Evolutionary conservation across 2,888 invertebrate species (phyloP), one percentile per base, ranked within the genome.

Genomic region (Dryococelus australis): DNA sequence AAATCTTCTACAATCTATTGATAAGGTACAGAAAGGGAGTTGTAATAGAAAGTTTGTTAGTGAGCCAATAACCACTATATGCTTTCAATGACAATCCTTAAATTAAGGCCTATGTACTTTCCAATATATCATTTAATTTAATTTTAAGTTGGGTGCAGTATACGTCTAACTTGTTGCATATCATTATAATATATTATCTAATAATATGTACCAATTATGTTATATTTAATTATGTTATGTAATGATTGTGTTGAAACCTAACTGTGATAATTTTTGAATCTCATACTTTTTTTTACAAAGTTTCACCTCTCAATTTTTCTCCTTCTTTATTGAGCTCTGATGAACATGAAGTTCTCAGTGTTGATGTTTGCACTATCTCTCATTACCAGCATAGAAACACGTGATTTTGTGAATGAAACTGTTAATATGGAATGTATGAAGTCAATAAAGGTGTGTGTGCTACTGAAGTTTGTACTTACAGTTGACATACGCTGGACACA

Each of bases 231-330:
- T 65, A 65, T 5, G n/a, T 65, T 65, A 65, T 65, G 65, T 65
- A 65, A 20, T 65, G 65, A 2, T 12, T 65, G n/a, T 65, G 65
- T 65, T 20, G n/a, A 65, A 65, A 65, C 65, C 24, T n/a, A n/a
- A 65, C 65, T n/a, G 65, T 65, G n/a, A 65, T 65, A 65, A 65
- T 65, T 65, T 65, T 65, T 65, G 65, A 65, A 9, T 65, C 65
- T 65, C 65, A 65, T 65, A 24, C 20, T 65, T 65, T 65, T 65
- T 65, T 20, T n/a, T 12, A 8, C 1, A 24, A 65, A 65, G 65
- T 65, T 65, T 65, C 65, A 65, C n/a, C 8, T 20, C n/a, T n/a
- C 65, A 47, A 8, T 35, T 35, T 35, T 35, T 35, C 35, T 35
- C 35, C 2, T 51, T 3, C 8, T 51, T 20, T 12, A 8, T 51